Percentiles rank a stretch among this genome's conserved stretches.
phyloP scores from a whole-genome alignment of 2,797 vertebrate species.

The Ctenopoma multispine region DNA sequence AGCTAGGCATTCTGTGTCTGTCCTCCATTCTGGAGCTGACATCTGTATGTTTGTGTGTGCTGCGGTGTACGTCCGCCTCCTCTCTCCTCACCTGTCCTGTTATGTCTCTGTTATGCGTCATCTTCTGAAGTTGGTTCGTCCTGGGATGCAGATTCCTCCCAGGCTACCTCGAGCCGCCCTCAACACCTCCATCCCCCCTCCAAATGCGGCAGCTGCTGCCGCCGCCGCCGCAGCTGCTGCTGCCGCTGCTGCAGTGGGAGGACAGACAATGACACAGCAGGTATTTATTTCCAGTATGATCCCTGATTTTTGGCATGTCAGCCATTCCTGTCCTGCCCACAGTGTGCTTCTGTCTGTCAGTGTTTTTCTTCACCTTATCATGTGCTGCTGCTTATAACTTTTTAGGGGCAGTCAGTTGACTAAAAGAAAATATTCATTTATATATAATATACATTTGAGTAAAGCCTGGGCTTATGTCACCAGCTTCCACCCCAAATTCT shows the following conservation, averaged over 20 bases:
- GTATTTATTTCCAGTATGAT: conserved; percentile 80
- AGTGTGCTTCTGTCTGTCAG: background rate
- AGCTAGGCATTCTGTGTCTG: background rate
- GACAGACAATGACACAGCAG: conserved; percentile 91
- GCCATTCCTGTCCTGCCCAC: background rate
- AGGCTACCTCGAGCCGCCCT: conserved; percentile 88
- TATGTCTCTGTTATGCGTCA: conserved; percentile 10
- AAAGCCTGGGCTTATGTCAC: no score
- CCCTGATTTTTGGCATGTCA: conserved; percentile 1
- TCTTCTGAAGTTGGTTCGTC: conserved; percentile 91
- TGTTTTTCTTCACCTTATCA: background rate
- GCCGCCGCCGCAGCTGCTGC: conserved; percentile 8
- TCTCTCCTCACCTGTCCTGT: conserved; percentile 19
- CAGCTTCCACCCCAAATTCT: no score
- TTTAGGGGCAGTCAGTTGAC: no score
- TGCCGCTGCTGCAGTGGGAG: conserved; percentile 82
- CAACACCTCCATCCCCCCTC: conserved; percentile 83
- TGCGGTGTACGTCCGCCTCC: conserved; percentile 2
- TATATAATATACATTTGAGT: no score
- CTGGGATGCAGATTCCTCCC: conserved; percentile 89
- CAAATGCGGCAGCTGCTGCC: conserved; percentile 74
- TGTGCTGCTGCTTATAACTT: background rate
- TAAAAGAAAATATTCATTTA: no score
- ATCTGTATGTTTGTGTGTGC: background rate
- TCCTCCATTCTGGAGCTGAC: background rate